phyloP scores from a whole-genome alignment of 2,888 invertebrate species.

The Scaptomyza caliginosa region DNA sequence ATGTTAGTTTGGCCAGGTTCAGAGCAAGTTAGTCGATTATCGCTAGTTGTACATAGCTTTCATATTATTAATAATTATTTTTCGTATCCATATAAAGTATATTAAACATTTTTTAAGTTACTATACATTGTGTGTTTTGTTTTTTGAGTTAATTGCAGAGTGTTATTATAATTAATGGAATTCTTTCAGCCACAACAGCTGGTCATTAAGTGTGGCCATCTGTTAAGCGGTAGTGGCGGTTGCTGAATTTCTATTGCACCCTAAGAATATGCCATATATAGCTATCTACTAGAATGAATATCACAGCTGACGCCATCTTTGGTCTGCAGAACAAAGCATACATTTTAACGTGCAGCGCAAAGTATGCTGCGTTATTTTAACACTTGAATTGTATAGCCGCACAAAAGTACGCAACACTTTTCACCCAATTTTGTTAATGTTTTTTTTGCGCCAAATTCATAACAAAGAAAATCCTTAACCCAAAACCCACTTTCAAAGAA shows the following conservation, averaged over 20 bases:
- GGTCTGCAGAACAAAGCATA: not conserved
- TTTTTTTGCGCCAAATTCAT: no score
- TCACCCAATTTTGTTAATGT: no score
- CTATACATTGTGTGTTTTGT: not conserved
- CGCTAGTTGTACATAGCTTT: slow-evolving; percentile 20
- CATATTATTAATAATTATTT: slow-evolving; percentile 18
- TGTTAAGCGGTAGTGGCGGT: not conserved
- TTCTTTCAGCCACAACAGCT: not conserved
- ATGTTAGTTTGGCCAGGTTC: slow-evolving; percentile 5
- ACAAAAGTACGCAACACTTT: not conserved
- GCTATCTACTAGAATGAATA: no score
- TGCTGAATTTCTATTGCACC: not conserved
- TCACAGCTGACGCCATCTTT: not conserved
- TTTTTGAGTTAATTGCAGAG: not conserved
- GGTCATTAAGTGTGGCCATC: not conserved
- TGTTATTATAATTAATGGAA: not conserved
- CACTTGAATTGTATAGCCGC: not conserved
- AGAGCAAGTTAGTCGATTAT: not conserved
- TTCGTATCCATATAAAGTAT: slow-evolving; percentile 12
- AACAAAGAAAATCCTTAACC: not conserved
- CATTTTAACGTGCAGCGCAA: not conserved
- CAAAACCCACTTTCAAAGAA: not conserved
- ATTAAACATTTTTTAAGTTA: not conserved
- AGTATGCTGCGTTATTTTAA: not conserved
- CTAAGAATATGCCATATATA: not conserved